Evolutionary conservation across 2,113 vertebrate species (phyloP).

Genomic region (Psammodynastes pulverulentus): DNA sequence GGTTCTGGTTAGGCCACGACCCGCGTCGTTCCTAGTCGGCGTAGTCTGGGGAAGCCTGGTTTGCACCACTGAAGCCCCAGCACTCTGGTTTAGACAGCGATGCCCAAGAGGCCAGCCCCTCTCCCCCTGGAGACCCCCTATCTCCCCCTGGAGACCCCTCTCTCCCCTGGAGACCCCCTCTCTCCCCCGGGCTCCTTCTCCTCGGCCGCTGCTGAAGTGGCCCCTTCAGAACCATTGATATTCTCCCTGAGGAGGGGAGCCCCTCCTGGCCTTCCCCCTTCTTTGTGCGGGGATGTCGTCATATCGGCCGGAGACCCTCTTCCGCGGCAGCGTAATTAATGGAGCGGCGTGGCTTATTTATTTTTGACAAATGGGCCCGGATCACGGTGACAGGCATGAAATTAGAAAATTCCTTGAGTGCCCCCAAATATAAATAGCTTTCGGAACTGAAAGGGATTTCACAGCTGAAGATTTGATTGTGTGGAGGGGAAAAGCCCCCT

Average conservation of each 20-base stretch:
- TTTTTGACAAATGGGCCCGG: constrained; percentile 70
- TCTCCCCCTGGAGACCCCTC: constrained; percentile 22
- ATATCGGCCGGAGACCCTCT: constrained; percentile 63
- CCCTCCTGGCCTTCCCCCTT: constrained; percentile 20
- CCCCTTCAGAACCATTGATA: constrained; percentile 44
- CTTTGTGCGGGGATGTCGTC: constrained; percentile 32
- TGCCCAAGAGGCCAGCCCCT: neutral
- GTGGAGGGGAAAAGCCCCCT: constrained; percentile 70
- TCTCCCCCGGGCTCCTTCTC: neutral
- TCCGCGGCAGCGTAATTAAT: constrained; percentile 67
- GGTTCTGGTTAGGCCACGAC: neutral
- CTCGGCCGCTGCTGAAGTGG: constrained; percentile 50
- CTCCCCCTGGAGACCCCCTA: constrained; percentile 29
- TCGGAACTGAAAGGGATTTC: constrained; percentile 78
- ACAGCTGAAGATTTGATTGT: constrained; percentile 83
- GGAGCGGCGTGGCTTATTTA: constrained; percentile 70
- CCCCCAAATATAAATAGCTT: constrained; percentile 81
- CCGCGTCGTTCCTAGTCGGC: neutral
- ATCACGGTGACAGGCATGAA: constrained; percentile 78
- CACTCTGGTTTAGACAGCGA: neutral
- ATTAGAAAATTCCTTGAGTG: constrained; percentile 79
- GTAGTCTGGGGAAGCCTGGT: neutral
- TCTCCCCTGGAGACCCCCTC: constrained; percentile 6
- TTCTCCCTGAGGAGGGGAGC: neutral
- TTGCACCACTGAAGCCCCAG: constrained; percentile 20